These are phyloP conservation scores for Anas bernieri DNA, from an alignment of 2,797 vertebrate species.

Conservation along the genomic window DNA sequence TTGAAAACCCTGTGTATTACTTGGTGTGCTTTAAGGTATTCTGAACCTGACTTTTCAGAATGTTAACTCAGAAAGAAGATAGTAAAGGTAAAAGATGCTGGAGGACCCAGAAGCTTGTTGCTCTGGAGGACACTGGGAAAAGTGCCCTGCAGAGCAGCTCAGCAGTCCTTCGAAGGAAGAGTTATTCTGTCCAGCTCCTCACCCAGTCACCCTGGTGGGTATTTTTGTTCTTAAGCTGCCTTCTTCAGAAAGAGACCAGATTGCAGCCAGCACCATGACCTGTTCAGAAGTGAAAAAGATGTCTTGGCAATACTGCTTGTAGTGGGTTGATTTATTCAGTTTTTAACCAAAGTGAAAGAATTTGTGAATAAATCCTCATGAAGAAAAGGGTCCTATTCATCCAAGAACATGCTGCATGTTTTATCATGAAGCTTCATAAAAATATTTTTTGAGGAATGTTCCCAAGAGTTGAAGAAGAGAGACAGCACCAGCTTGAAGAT, in stretches of 20 bases:
- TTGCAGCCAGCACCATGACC: neutral
- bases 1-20: neutral
- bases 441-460: neutral
- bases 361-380: neutral
- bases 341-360: neutral
- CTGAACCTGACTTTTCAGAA: neutral
- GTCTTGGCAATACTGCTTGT: neutral
- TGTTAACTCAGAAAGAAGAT: neutral
- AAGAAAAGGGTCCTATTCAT: neutral
- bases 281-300: too few species aligned
- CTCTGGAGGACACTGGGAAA: neutral
- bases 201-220: neutral
- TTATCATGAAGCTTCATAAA: neutral
- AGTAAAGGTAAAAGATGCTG: neutral
- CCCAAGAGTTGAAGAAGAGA: neutral
- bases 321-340: neutral
- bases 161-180: neutral
- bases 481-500: neutral
- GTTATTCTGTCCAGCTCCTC: neutral
- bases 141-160: neutral
- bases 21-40: neutral
- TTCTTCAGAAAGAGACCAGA: neutral
- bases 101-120: neutral
- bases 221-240: neutral
- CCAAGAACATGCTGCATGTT: neutral